Conservation (phyloP, 2,888 invertebrate genomes). For the Oscheius sp. region DNA sequence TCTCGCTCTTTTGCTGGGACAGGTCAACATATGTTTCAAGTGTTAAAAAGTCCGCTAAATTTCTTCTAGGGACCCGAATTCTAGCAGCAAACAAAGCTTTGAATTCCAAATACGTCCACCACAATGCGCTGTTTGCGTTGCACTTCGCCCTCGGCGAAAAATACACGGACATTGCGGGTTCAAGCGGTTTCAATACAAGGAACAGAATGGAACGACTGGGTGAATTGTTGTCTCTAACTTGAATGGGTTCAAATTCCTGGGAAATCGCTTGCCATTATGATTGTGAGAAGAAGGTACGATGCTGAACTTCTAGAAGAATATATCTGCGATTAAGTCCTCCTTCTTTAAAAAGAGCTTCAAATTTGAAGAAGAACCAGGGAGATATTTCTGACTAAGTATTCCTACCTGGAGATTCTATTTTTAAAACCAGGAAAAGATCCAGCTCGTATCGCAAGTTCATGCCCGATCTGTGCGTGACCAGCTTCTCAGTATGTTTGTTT, state of each 20-base stretch:
- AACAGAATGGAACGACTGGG: no score
- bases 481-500: slow-evolving; percentile 33
- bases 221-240: no score
- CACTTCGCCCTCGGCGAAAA: slow-evolving; percentile 27
- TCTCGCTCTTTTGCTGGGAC: not conserved
- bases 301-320: not conserved
- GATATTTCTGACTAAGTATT: no score
- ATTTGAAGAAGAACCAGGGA: no score
- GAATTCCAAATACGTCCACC: slow-evolving; percentile 27
- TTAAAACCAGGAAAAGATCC: slow-evolving; percentile 11
- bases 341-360: no score
- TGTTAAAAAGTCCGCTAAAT: slow-evolving; percentile 11
- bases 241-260: no score
- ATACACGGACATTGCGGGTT: slow-evolving; percentile 24
- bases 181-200: not conserved
- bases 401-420: no score
- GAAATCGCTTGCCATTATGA: no score
- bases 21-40: not conserved
- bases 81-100: slow-evolving; percentile 6
- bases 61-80: slow-evolving; percentile 12
- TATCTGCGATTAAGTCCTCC: no score
- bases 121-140: slow-evolving; percentile 25
- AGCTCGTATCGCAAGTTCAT: slow-evolving; percentile 22
- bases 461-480: slow-evolving; percentile 31
- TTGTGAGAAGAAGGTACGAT: no score